Evolutionary conservation across 2,797 vertebrate genomes (phyloP).

Genomic region (Lophius americanus): DNA sequence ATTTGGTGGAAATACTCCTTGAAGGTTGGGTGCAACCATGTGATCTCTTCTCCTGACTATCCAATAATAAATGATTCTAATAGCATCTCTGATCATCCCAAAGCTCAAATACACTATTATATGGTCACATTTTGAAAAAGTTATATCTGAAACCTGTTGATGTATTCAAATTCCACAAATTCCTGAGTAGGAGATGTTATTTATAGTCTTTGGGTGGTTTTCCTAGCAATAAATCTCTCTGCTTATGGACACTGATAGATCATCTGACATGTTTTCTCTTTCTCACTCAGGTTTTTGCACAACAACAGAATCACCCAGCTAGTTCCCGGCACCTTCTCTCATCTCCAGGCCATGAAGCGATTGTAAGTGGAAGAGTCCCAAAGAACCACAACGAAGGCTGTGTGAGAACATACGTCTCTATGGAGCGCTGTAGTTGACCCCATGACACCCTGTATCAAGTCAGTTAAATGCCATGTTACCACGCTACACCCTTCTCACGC

Average conservation of each 20-base stretch:
- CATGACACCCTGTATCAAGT: conserved; percentile 33
- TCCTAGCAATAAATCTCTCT: not conserved
- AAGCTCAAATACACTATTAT: not conserved
- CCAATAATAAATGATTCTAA: too few relatives aligned
- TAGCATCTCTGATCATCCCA: too few relatives aligned
- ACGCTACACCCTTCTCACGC: conserved; percentile 35
- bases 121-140: not conserved
- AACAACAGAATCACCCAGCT: conserved; percentile 97
- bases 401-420: conserved; percentile 24
- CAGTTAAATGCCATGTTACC: conserved; percentile 19
- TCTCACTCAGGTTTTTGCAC: conserved; percentile 91
- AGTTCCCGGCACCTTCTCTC: conserved; percentile 92
- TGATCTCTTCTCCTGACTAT: too few relatives aligned
- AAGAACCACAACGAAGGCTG: conserved; percentile 15
- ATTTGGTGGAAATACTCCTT: too few relatives aligned
- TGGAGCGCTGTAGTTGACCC: conserved; percentile 14
- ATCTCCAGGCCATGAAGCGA: conserved; percentile 95
- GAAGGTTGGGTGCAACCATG: too few relatives aligned
- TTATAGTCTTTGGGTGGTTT: not conserved
- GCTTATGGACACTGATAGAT: not conserved
- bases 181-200: not conserved
- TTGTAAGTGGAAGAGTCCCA: conserved; percentile 86
- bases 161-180: not conserved
- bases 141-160: not conserved
- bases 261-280: conserved; percentile 8